Evolutionary conservation across 2,113 vertebrate genomes (phyloP).

Genomic region (Alligator sinensis): DNA sequence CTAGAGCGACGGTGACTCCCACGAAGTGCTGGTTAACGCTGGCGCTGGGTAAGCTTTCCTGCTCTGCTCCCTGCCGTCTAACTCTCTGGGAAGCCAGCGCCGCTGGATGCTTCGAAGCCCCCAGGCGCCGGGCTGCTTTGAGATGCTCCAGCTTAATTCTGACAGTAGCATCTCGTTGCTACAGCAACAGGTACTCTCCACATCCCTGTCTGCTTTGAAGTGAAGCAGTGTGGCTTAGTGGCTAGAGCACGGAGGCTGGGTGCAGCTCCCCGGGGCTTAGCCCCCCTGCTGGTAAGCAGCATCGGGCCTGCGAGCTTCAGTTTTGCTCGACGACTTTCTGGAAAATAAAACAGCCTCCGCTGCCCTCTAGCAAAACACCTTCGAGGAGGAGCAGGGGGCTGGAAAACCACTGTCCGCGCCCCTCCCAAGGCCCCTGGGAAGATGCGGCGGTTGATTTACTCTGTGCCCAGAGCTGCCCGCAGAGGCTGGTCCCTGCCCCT

Average conservation of each 20-base stretch:
- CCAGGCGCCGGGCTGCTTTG: neutral
- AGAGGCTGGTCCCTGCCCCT: neutral
- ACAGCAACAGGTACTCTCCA: neutral
- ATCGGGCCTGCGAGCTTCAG: neutral
- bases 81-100: neutral
- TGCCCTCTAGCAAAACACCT: neutral
- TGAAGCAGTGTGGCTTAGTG: accelerated
- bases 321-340: neutral
- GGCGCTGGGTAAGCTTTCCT: too few relatives aligned
- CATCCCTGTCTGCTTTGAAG: neutral
- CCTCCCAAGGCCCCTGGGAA: neutral
- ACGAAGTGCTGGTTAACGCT: too few relatives aligned
- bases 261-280: too few relatives aligned
- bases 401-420: too few relatives aligned
- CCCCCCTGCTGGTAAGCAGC: neutral
- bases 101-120: neutral
- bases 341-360: neutral
- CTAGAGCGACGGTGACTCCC: slow-evolving; percentile 56
- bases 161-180: neutral
- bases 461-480: neutral
- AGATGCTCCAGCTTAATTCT: neutral
- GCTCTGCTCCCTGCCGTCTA: neutral
- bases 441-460: neutral
- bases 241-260: neutral
- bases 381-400: too few relatives aligned